phyloP scores from a whole-genome alignment of 2,888 invertebrate species.

The Dryobota labecula region DNA sequence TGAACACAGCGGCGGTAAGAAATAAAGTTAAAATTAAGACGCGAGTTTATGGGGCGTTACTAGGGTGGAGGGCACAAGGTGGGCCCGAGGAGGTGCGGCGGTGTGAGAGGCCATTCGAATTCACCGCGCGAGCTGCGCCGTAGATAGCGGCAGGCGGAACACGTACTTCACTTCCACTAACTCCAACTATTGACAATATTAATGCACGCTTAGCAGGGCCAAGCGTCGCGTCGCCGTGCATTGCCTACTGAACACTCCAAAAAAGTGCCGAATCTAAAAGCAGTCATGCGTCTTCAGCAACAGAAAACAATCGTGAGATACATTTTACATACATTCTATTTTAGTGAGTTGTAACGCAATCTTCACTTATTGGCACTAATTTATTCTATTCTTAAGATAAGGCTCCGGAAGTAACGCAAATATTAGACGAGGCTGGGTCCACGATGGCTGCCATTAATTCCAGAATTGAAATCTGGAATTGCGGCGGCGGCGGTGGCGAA shows the following conservation, averaged over 20 bases:
- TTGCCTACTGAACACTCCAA: constrained; percentile 79
- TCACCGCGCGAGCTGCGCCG: constrained; percentile 89
- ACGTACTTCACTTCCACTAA: constrained; percentile 91
- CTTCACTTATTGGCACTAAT: constrained; percentile 82
- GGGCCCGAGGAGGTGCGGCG: constrained; percentile 73
- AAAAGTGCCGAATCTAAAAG: constrained; percentile 68
- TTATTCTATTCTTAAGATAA: constrained; percentile 88
- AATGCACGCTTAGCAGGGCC: constrained; percentile 90
- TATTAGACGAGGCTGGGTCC: constrained; percentile 88
- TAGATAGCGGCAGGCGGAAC: constrained; percentile 90
- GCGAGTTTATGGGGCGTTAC: constrained; percentile 90
- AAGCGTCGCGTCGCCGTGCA: constrained; percentile 84
- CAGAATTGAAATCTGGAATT: constrained; percentile 91
- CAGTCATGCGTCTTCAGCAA: constrained; percentile 10
- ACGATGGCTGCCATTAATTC: constrained; percentile 89
- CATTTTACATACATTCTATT: constrained; percentile 57
- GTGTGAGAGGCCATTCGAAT: constrained; percentile 88
- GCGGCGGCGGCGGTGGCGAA: constrained; percentile 87
- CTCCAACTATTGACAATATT: constrained; percentile 91
- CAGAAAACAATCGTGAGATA: constrained; percentile 15
- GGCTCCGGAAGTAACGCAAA: constrained; percentile 89
- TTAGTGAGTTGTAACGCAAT: constrained; percentile 62
- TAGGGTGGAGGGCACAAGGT: constrained; percentile 82
- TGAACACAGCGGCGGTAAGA: constrained; percentile 88
- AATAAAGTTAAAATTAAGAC: constrained; percentile 91